Conservation (phyloP, 2,113 vertebrate genomes). For the Chloropsis cyanopogon region DNA sequence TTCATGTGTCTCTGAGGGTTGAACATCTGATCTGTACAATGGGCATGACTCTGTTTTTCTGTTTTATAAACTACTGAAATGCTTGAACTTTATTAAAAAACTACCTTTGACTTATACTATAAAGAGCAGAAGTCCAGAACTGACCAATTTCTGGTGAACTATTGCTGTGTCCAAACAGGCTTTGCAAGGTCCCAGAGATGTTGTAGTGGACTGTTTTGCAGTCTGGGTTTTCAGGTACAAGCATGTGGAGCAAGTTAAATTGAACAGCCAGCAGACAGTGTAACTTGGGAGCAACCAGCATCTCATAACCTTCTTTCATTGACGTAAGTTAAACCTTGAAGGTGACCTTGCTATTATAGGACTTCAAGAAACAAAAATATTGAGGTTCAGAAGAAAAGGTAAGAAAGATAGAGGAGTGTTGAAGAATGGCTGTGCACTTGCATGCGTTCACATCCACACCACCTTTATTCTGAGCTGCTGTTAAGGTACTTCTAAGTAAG, state of each 20-base stretch:
- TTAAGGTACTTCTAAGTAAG: constrained; percentile 9
- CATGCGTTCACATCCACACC: neutral
- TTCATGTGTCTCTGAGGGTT: neutral
- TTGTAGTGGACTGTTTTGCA: neutral
- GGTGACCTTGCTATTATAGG: neutral
- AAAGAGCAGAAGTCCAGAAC: neutral
- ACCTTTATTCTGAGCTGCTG: neutral
- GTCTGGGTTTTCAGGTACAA: neutral
- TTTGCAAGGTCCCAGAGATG: neutral
- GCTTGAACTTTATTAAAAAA: neutral
- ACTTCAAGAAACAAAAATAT: neutral
- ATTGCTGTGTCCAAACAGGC: neutral
- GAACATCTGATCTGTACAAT: neutral
- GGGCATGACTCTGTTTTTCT: neutral
- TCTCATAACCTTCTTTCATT: neutral
- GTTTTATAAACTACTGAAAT: neutral
- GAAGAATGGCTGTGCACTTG: neutral
- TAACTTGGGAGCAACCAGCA: neutral
- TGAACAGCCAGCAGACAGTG: neutral
- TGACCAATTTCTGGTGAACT: neutral
- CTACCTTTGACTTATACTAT: neutral
- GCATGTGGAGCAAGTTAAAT: neutral
- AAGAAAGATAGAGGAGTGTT: neutral
- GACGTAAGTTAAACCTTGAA: neutral
- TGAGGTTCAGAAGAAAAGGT: neutral